Percentiles rank a stretch among this genome's conserved stretches.
These are phyloP conservation scores for Ceyx erithaca DNA, from an alignment of 2,797 vertebrate species.

Conservation along the genomic window DNA sequence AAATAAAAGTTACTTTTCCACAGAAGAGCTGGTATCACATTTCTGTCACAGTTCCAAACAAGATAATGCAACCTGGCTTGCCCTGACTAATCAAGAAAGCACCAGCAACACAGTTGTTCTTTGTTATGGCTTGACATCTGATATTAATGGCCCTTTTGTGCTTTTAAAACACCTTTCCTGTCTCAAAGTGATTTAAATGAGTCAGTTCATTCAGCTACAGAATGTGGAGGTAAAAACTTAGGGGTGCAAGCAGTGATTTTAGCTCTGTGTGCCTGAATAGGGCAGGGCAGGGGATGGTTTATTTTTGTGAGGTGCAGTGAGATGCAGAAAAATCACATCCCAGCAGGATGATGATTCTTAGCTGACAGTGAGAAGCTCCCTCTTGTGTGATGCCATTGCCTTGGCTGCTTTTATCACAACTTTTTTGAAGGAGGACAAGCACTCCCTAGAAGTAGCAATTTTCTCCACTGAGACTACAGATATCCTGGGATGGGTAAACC, in stretches of 20 bases:
- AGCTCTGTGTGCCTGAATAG: background rate
- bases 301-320: background rate
- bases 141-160: background rate
- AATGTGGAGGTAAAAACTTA: background rate
- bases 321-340: background rate
- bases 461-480: background rate
- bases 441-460: background rate
- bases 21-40: background rate
- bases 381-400: background rate
- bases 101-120: background rate
- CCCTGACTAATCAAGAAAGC: background rate
- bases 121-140: background rate
- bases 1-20: slow-evolving; percentile 57
- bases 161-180: background rate
- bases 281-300: background rate
- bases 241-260: background rate
- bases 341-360: background rate
- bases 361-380: background rate
- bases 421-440: background rate
- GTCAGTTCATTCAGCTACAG: background rate
- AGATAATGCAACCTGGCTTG: background rate
- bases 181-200: background rate
- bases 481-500: background rate
- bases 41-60: background rate
- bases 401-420: background rate